Conservation (phyloP, 1,140 invertebrate genomes). For the Lepidostoma basale region DNA sequence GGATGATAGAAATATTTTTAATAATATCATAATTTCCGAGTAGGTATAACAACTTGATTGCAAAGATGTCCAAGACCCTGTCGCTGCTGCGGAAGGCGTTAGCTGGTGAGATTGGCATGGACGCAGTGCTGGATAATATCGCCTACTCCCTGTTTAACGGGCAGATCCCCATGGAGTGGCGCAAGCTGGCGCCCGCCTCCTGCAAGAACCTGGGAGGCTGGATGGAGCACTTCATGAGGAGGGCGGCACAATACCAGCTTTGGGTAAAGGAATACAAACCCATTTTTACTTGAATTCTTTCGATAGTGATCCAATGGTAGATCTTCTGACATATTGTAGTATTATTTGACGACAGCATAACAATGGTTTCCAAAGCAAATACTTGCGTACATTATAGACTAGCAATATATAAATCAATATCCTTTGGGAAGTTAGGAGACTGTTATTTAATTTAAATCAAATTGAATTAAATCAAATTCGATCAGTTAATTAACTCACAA, state of each 20-base stretch:
- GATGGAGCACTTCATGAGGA: slow-evolving; percentile 82
- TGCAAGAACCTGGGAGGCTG: slow-evolving; percentile 83
- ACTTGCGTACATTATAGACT: too few relatives aligned
- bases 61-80: slow-evolving; percentile 74
- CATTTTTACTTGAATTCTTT: background rate
- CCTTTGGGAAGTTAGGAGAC: too few relatives aligned
- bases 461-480: too few relatives aligned
- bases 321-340: too few relatives aligned
- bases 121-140: slow-evolving; percentile 80
- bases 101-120: slow-evolving; percentile 90
- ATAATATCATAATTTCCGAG: background rate
- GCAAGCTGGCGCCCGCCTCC: slow-evolving; percentile 80
- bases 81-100: slow-evolving; percentile 78
- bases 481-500: too few relatives aligned
- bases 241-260: slow-evolving; percentile 69
- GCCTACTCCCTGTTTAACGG: slow-evolving; percentile 83
- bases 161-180: slow-evolving; percentile 81
- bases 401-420: too few relatives aligned
- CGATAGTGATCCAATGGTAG: too few relatives aligned
- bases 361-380: too few relatives aligned
- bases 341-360: too few relatives aligned
- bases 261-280: slow-evolving; percentile 69
- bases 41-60: slow-evolving; percentile 77
- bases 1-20: too few relatives aligned
- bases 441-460: too few relatives aligned